phyloP scores from a whole-genome alignment of 2,797 vertebrate species.

The Anomalospiza imberbis region DNA sequence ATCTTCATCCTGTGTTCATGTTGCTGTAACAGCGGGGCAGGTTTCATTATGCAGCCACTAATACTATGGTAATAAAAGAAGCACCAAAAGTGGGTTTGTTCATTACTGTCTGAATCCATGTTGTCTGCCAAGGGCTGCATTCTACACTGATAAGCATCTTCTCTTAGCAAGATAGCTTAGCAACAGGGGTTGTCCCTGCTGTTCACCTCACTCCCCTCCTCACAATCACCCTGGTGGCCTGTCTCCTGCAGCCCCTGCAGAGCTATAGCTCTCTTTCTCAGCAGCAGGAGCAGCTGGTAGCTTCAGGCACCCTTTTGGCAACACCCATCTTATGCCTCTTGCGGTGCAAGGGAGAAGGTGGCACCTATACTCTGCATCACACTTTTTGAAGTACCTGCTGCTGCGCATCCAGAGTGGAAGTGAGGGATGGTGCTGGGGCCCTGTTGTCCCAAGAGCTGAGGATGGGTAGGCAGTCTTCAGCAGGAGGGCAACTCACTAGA shows the following conservation, averaged over 20 bases:
- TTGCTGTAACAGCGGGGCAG: background rate
- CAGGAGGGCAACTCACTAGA: no score
- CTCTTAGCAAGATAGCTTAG: background rate
- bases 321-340: background rate
- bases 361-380: background rate
- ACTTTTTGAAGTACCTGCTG: background rate
- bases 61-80: background rate
- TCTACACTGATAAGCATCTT: background rate
- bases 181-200: background rate
- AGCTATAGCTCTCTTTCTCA: background rate
- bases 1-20: background rate
- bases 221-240: background rate
- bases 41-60: background rate
- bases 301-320: background rate
- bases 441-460: background rate
- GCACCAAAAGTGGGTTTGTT: background rate
- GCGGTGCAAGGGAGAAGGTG: accelerated
- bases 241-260: background rate
- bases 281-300: background rate
- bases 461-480: background rate
- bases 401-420: accelerated
- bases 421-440: background rate
- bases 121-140: background rate
- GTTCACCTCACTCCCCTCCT: background rate
- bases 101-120: background rate